Conservation (phyloP, 2,113 vertebrate genomes). For the Oncorhynchus clarkii region DNA sequence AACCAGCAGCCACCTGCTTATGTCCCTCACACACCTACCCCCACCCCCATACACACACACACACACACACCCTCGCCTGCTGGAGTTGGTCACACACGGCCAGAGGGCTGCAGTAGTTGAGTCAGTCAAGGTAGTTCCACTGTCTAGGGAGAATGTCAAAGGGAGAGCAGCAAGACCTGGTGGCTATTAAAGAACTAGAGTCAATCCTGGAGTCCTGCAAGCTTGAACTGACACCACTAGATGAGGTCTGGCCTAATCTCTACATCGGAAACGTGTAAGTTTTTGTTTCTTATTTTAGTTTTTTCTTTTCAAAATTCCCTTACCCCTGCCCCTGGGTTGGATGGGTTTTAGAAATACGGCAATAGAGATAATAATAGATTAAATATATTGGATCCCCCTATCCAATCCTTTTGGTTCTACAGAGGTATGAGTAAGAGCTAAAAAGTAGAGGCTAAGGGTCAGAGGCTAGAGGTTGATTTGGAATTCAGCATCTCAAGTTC, state of each 20-base stretch:
- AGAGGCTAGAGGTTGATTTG: too few relatives aligned
- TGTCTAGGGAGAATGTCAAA: slow-evolving; percentile 55
- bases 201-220: slow-evolving; percentile 73
- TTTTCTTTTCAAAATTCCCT: background rate
- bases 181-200: slow-evolving; percentile 56
- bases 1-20: slow-evolving; percentile 9
- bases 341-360: background rate
- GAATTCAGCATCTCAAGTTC: too few relatives aligned
- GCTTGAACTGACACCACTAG: slow-evolving; percentile 70
- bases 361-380: background rate
- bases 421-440: too few relatives aligned
- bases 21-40: background rate
- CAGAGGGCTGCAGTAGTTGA: background rate
- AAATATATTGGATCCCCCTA: background rate
- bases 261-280: slow-evolving; percentile 68
- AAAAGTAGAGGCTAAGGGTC: too few relatives aligned
- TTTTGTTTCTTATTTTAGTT: background rate
- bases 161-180: slow-evolving; percentile 48
- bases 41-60: background rate
- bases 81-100: background rate
- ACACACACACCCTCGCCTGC: background rate
- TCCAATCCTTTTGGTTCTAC: background rate
- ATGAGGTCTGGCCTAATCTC: slow-evolving; percentile 79
- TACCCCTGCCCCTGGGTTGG: background rate
- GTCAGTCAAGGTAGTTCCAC: background rate